phyloP scores from a whole-genome alignment of 2,113 vertebrate genomes.

The Corapipo altera region DNA sequence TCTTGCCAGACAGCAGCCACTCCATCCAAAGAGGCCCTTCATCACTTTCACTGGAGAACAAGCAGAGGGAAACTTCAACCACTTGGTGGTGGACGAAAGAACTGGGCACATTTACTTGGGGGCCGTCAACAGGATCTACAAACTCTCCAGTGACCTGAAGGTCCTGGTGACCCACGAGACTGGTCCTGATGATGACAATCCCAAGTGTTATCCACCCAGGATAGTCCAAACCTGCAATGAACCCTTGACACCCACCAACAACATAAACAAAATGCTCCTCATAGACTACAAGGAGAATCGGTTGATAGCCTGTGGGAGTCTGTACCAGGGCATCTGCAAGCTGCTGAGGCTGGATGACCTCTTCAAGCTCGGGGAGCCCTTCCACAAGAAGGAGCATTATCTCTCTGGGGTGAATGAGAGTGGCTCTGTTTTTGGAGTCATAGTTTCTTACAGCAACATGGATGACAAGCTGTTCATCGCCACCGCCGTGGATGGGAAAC shows the following conservation, averaged over 20 bases:
- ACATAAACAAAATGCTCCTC: conserved; percentile 98
- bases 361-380: conserved; percentile 97
- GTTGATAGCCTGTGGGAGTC: conserved; percentile 93
- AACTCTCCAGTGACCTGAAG: conserved; percentile 88
- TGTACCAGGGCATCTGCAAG: conserved; percentile 98
- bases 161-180: conserved; percentile 92
- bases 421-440: conserved; percentile 95
- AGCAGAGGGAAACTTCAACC: conserved; percentile 89
- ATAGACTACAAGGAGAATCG: conserved; percentile 97
- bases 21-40: conserved; percentile 80
- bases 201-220: conserved; percentile 95
- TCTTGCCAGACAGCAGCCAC: conserved; percentile 74
- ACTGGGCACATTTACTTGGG: conserved; percentile 96
- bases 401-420: conserved; percentile 96
- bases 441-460: conserved; percentile 91
- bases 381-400: conserved; percentile 98
- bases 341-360: conserved; percentile 95
- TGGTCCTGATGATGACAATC: conserved; percentile 96
- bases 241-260: conserved; percentile 89
- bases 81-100: conserved; percentile 91
- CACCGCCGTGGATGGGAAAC: conserved; percentile 95
- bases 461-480: conserved; percentile 96
- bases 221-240: conserved; percentile 96
- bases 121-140: conserved; percentile 96
- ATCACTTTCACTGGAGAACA: conserved; percentile 85